These are phyloP conservation scores for Cosmia trapezina DNA, from an alignment of 2,888 invertebrate genomes.

Conservation along the genomic window DNA sequence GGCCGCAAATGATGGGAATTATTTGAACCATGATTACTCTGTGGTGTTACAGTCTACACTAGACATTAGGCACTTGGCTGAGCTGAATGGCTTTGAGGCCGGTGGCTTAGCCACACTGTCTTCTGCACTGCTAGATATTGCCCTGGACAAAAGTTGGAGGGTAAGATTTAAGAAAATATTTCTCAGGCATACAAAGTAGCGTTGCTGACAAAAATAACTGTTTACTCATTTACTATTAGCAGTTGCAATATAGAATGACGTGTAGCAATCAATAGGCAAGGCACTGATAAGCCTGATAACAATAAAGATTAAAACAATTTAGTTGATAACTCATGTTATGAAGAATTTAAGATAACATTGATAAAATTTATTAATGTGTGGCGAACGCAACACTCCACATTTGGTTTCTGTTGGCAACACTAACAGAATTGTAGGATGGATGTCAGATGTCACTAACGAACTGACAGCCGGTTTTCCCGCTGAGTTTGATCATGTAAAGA, in stretches of 20 bases:
- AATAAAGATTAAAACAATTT: conserved; percentile 2
- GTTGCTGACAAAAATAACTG: too few relatives aligned
- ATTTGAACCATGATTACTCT: conserved; percentile 92
- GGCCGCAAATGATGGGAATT: conserved; percentile 92
- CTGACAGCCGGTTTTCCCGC: too few relatives aligned
- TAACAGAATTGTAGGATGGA: too few relatives aligned
- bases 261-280: not conserved
- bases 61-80: conserved; percentile 92
- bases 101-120: conserved; percentile 92
- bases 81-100: conserved; percentile 78
- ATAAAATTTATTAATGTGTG: too few relatives aligned
- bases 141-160: conserved; percentile 92
- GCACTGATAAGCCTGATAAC: conserved; percentile 8
- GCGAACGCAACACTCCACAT: too few relatives aligned
- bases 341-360: conserved; percentile 2
- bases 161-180: conserved; percentile 62
- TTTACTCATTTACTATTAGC: not conserved
- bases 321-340: not conserved
- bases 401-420: too few relatives aligned
- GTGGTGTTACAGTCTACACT: conserved; percentile 91
- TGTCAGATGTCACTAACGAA: too few relatives aligned
- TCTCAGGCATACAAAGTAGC: not conserved
- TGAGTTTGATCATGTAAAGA: too few relatives aligned
- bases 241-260: not conserved
- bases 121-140: conserved; percentile 90